Evolutionary conservation across 2,888 invertebrate genomes (phyloP).

Genomic region (Dryobota labecula): DNA sequence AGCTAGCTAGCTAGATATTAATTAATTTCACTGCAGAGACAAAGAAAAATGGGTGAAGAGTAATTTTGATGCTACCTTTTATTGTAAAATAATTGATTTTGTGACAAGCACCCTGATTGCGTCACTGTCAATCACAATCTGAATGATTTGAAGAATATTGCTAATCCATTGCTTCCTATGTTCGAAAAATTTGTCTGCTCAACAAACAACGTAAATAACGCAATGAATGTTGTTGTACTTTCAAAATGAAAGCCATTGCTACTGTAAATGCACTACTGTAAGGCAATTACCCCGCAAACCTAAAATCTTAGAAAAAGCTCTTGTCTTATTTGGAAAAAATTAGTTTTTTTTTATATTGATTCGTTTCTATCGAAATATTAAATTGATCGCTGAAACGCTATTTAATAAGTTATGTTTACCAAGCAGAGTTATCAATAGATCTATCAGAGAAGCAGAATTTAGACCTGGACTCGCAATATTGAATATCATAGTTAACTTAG

Average conservation of each 20-base stretch:
- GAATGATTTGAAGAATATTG: no score
- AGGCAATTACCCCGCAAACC: no score
- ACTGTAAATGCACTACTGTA: no score
- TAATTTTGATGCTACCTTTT: neutral
- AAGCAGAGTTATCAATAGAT: constrained; percentile 2
- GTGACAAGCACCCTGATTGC: no score
- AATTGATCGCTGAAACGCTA: constrained; percentile 13
- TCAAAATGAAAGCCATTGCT: no score
- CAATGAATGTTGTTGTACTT: no score
- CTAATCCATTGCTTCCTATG: no score
- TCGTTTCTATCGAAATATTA: constrained; percentile 1
- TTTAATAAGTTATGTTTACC: constrained; percentile 17
- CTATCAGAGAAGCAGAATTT: constrained; percentile 19
- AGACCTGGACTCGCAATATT: neutral
- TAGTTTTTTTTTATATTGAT: neutral
- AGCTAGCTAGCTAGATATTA: no score
- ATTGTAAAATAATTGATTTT: neutral
- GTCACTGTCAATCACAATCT: no score
- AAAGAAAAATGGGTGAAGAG: constrained; percentile 26
- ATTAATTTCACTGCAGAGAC: constrained; percentile 60
- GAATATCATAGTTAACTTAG: neutral
- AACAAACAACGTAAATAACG: no score
- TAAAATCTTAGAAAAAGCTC: neutral
- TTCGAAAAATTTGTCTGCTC: no score
- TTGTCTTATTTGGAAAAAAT: neutral